Base-by-base conservation (phyloP, 2,113 vertebrate species). In the Muntiacus reevesi region DNA sequence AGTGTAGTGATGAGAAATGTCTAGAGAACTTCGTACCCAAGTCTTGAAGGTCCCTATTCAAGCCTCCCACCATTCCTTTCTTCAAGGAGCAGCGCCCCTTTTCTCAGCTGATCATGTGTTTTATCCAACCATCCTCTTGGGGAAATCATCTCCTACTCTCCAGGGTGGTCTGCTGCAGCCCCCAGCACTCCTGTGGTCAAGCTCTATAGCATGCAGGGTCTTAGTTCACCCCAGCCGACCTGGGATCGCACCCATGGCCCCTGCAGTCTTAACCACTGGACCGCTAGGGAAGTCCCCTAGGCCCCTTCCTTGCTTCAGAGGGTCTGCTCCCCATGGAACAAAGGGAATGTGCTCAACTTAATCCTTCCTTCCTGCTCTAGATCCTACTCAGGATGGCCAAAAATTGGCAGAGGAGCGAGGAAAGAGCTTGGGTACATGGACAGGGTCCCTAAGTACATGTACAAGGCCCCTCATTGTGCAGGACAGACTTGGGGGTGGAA, bases 71-170 rank as follows among this genome's bases (percentile, higher is more conserved):
- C 3, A 27, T 50, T 27, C 52, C 14, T 21, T 87, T 86, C 57
- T 95, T 91, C 91, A 96, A 95, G 78, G 85, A 84, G 78, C 40
- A 89, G 87, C 12, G 12, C 7, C 30, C 16, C 17, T 16, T 93
- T 87, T 54, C 76, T 87, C 60, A 82, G 89, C 67, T 43, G n/a
- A 33, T 71, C 40, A 21, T 12, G 15, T 8, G 54, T 40, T 59
- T 91, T 82, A 19, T 28, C 59, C 55, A 60, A 33, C 25, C 25
- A 3, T 13, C 14, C 10, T 45, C 5, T 36, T 71, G 60, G 19
- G 30, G 60, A 60, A 94, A 59, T 55, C 43, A 33, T 10, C 33
- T 59, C 13, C 33, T 62, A 33, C 54, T 92, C 50, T 76, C 71
- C 33, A 62, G 81, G 30, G 6, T 50, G 19, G 11, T 64, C 16